These are phyloP conservation scores for Procapra przewalskii DNA, from an alignment of 2,113 vertebrate genomes.

Conservation along the genomic window DNA sequence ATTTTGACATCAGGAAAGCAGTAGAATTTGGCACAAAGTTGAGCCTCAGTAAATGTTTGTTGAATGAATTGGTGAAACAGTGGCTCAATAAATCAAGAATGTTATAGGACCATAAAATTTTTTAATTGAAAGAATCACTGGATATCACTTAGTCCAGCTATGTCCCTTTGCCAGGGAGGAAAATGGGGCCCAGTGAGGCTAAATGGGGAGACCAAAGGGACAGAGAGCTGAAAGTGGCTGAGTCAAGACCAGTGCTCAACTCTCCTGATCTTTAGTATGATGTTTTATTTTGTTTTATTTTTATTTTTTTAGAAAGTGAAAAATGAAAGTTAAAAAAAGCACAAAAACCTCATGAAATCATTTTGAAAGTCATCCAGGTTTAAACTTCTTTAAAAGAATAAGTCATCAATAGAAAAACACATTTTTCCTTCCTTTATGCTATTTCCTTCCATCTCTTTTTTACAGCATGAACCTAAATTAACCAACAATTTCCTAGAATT, in stretches of 20 bases:
- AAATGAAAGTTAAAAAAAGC: not conserved
- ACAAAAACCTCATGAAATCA: not conserved
- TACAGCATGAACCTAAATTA: not conserved
- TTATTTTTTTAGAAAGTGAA: not conserved
- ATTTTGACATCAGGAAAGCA: not conserved
- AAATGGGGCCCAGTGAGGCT: not conserved
- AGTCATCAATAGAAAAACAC: not conserved
- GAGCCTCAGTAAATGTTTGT: slow-evolving; percentile 26
- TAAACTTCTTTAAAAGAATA: not conserved
- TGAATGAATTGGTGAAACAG: not conserved
- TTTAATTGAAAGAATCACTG: not conserved
- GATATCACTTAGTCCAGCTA: not conserved
- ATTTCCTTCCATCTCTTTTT: not conserved
- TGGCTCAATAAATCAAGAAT: not conserved
- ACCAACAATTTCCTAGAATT: not conserved
- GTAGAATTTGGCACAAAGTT: not conserved
- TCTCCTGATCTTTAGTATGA: not conserved
- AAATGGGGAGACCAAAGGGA: too few species aligned
- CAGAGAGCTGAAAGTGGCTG: not conserved
- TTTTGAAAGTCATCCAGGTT: not conserved
- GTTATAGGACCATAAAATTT: not conserved
- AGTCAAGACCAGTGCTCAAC: not conserved
- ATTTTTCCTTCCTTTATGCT: not conserved
- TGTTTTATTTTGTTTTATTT: not conserved
- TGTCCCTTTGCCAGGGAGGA: not conserved